Base-by-base conservation (phyloP, 1,140 invertebrate genomes). In the Megalopta genalis region DNA sequence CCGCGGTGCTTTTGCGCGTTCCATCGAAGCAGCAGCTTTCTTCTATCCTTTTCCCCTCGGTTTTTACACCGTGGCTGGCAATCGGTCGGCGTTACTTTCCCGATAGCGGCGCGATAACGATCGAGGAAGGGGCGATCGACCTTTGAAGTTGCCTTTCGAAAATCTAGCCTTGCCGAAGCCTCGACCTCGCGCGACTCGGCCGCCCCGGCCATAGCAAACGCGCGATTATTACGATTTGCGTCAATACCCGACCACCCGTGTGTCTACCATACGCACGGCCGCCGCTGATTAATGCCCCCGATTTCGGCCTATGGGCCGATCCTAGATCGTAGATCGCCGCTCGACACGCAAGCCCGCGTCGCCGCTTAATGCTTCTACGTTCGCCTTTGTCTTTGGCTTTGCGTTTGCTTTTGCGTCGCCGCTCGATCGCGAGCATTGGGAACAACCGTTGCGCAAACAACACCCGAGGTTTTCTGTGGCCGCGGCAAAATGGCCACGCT, bases 231-330 rank as follows among this genome's bases (percentile, higher is more conserved):
- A 80, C 83, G 83, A 86, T 86, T 86, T 86, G 72, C 84, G 84
- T 86, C 84, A 86, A 75, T 85, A 76, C 32, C 63, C 66, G 80
- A 65, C 83, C 84, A 86, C 84, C 84, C 84, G 84, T 85, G 79
- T 85, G 79, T 57, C 32, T 32, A 4, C 32, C 4, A 4, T 52
- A 65, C 82, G 69, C 77, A 77, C 84, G n/a, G 4, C 42, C 21
- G 54, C 54, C 21, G 83, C 65, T 87, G 81, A 88, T 86, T 87
- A 86, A 88, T 88, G 85, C 76, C 77, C 81, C 79, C 81, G 83
- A 88, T 88, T 86, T 88, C 84, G 84, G 77, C 25, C 39, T 32
- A 18, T 39, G 12, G 73, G 80, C 80, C 83, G 75, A 80, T 81
- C 67, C 78, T 73, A 81, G 83, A 88, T 87, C 83, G 80, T 79